Percentiles rank a stretch among this genome's conserved stretches.
phyloP scores from a whole-genome alignment of 2,797 vertebrate genomes.

The Lepus townsendii region DNA sequence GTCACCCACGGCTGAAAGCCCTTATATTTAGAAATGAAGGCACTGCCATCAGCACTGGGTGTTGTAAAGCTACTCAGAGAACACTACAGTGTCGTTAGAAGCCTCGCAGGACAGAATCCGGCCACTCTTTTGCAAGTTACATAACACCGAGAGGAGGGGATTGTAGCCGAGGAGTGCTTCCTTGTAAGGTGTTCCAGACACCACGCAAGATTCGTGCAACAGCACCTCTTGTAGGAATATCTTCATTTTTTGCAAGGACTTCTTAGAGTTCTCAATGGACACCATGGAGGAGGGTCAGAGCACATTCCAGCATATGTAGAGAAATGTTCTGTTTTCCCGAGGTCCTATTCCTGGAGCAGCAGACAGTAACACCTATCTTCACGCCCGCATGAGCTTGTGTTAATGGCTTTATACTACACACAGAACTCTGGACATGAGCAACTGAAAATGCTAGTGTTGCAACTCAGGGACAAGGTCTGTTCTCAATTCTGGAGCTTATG shows the following conservation, averaged over 20 bases:
- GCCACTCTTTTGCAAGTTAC: neutral
- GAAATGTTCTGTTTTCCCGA: neutral
- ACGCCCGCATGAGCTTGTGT: neutral
- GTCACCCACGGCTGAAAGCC: neutral
- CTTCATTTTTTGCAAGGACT: neutral
- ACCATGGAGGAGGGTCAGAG: neutral
- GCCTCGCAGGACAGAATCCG: neutral
- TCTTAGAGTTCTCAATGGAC: neutral
- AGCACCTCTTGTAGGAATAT: slow-evolving; percentile 16
- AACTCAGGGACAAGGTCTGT: neutral
- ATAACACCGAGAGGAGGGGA: neutral
- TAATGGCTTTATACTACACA: neutral
- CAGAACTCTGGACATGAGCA: neutral
- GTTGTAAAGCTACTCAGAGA: neutral
- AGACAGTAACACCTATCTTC: neutral
- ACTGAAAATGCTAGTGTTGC: neutral
- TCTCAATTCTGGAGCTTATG: slow-evolving; percentile 18
- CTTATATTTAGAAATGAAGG: neutral
- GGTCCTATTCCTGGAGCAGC: neutral
- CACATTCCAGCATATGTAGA: neutral
- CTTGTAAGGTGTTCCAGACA: neutral
- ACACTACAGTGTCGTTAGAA: neutral
- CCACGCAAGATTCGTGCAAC: neutral
- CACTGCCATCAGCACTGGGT: neutral
- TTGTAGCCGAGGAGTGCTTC: neutral